phyloP scores from a whole-genome alignment of 2,888 invertebrate species.

The Melanostoma mellinum region DNA sequence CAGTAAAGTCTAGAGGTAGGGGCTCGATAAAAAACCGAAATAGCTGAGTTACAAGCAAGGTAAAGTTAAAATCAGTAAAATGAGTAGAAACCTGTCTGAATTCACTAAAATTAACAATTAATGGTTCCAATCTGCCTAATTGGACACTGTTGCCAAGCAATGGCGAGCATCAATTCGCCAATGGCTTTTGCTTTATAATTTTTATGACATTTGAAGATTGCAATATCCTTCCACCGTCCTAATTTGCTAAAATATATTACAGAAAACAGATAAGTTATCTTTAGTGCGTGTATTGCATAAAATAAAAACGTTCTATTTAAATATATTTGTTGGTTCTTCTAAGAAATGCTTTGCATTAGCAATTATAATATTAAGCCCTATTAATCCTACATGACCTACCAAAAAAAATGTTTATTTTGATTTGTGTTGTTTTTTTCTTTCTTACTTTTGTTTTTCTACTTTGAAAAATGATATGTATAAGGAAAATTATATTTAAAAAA shows the following conservation, averaged over 20 bases:
- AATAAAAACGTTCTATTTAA: conserved; percentile 3
- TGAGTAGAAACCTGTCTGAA: too few species aligned
- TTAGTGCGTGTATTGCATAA: conserved; percentile 23
- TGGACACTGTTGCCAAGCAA: neutral
- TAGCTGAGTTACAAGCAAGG: too few species aligned
- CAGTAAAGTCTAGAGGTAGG: too few species aligned
- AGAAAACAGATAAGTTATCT: neutral
- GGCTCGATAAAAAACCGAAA: too few species aligned
- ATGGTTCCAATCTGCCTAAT: neutral
- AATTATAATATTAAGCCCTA: conserved; percentile 59
- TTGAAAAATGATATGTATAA: conserved; percentile 64
- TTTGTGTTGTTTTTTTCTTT: conserved; percentile 10
- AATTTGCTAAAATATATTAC: neutral
- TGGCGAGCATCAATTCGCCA: conserved; percentile 10
- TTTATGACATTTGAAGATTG: conserved; percentile 71
- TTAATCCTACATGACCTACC: conserved; percentile 49
- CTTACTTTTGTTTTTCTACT: conserved; percentile 11
- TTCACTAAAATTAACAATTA: too few species aligned
- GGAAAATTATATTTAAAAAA: conserved; percentile 43
- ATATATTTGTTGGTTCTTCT: conserved; percentile 19
- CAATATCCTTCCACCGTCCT: neutral
- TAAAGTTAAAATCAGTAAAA: too few species aligned
- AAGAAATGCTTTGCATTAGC: conserved; percentile 55
- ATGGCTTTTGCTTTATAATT: conserved; percentile 56
- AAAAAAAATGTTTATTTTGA: conserved; percentile 31